Evolutionary conservation across 2,888 invertebrate genomes (phyloP).

Genomic region (Myathropa florea): DNA sequence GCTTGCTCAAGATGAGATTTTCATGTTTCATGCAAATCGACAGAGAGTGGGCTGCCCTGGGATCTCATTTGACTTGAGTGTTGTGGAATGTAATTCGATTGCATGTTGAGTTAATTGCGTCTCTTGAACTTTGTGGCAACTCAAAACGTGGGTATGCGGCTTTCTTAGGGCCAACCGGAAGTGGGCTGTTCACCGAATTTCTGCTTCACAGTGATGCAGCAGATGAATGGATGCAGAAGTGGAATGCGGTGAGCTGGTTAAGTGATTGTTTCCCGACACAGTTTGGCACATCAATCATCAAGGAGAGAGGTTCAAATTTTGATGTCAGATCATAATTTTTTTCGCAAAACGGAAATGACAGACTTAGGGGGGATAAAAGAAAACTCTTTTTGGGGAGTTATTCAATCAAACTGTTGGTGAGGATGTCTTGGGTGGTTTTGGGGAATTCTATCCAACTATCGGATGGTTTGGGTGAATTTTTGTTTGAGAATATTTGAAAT

Average conservation of each 20-base stretch:
- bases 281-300: background rate
- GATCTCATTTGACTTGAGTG: background rate
- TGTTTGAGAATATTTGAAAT: too few species aligned
- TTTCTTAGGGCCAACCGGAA: background rate
- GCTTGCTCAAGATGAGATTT: constrained; percentile 45
- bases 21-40: constrained; percentile 53
- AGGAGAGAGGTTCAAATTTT: too few species aligned
- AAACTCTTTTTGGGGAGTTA: too few species aligned
- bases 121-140: background rate
- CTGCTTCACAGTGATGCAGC: background rate
- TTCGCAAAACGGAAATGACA: too few species aligned
- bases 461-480: too few species aligned
- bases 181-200: background rate
- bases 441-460: too few species aligned
- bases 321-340: too few species aligned
- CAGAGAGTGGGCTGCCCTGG: constrained; percentile 17
- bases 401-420: too few species aligned
- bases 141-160: background rate
- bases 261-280: background rate
- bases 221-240: background rate
- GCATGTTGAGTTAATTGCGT: constrained; percentile 18
- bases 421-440: too few species aligned
- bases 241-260: background rate
- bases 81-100: constrained; percentile 18
- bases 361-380: too few species aligned